A percentile compares a stretch with the other conserved stretches of the same genome.
These are phyloP conservation scores for Neodiprion lecontei DNA, from an alignment of 1,140 invertebrate species.

Conservation along the genomic window DNA sequence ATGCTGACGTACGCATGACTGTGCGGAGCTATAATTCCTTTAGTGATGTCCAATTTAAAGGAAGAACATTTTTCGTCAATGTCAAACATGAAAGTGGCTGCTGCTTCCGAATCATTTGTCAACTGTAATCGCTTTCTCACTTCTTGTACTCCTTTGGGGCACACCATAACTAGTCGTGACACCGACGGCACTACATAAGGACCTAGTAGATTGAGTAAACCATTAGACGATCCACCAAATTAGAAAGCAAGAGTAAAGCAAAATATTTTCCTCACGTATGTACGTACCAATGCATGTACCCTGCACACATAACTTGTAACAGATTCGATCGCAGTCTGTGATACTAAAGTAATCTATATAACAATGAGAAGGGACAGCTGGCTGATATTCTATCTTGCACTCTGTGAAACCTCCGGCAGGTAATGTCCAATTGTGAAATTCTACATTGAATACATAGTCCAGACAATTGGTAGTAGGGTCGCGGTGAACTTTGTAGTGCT, in stretches of 20 bases:
- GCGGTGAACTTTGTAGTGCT: conserved; percentile 37
- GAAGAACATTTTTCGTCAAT: conserved; percentile 34
- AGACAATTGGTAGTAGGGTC: conserved; percentile 43
- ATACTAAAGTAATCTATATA: conserved; percentile 47
- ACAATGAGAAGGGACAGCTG: conserved; percentile 28
- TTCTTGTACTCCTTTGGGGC: conserved; percentile 18
- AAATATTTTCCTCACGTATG: not conserved
- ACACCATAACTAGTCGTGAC: not conserved
- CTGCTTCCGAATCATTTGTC: conserved; percentile 38
- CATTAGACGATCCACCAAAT: not conserved
- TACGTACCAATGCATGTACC: conserved; percentile 38
- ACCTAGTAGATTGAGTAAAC: not conserved
- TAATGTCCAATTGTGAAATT: conserved; percentile 42
- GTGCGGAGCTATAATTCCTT: conserved; percentile 34
- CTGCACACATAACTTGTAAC: conserved; percentile 31
- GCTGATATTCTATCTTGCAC: conserved; percentile 42
- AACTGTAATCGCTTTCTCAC: conserved; percentile 39
- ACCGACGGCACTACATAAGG: not conserved
- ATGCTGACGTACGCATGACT: conserved; percentile 37
- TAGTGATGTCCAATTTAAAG: conserved; percentile 37
- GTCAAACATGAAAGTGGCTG: conserved; percentile 43
- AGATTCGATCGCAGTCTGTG: conserved; percentile 24
- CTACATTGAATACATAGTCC: conserved; percentile 44
- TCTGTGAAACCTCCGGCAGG: conserved; percentile 27
- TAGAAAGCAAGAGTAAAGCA: not conserved